Base-by-base conservation (phyloP, 2,888 invertebrate species). In the Himalopsyche kuldschensis region DNA sequence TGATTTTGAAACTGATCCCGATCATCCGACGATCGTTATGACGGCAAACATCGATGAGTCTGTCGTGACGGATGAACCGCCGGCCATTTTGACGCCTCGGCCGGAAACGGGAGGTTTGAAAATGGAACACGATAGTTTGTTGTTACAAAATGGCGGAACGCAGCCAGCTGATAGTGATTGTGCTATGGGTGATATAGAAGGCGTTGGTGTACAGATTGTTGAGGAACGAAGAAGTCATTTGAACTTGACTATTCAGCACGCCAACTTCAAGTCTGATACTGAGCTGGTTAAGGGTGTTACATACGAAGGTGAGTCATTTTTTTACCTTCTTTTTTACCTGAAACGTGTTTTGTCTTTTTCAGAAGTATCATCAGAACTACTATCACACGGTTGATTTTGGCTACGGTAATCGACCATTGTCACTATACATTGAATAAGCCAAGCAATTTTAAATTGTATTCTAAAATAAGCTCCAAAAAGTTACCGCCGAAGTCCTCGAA, bases 261-360 rank as follows among this genome's bases (percentile, higher is more conserved):
- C 81, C 20, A 75, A 84, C 4, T 86, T 86, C 82, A 86, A 84
- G 35, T 78, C 86, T 20, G 84, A 82, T 32, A 69, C 30, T 6
- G 86, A 86, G 41, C 76, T 86, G 48, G 84, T 86, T n/a, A 78
- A 83, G 31, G 86, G 86, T 30, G 82, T 86, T 41, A 79, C 82
- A 27, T 86, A 86, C 31, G 81, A 84, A 87, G 89, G 89, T 89
- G 85, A 83, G 84, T 77, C 80, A 41, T 79, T 78, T 47, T 20
- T 41, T n/a, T n/a, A n/a, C n/a, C 46, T 11, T 78, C 10, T 31
- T 76, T 4, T 17, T n/a, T 10, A 2, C 10, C 8, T 10, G 8
- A 41, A 8, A 0, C 35, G 8, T 35, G 3, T 41, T 41, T 41
- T 41, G 10, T 0, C 10, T 41, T 41, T 41, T 11, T 41, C n/a